These are phyloP conservation scores for Actinia equina DNA, from an alignment of 64 coral and sea anemone genomes.

Conservation along the genomic window DNA sequence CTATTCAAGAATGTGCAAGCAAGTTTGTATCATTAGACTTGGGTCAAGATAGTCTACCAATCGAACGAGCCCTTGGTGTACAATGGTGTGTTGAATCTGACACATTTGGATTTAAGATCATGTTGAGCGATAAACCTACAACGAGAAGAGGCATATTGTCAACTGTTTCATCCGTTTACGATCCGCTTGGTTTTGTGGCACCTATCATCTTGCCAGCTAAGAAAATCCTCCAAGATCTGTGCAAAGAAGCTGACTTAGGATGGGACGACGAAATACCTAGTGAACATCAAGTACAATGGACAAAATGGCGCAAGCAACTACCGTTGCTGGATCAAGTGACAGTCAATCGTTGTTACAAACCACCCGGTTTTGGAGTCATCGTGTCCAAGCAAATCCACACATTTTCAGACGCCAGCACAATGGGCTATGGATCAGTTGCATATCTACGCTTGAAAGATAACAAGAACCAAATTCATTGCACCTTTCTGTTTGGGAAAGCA, in stretches of 20 bases:
- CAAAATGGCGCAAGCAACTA: neutral
- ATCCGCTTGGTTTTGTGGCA: conserved; percentile 20
- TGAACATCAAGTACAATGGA: conserved; percentile 1
- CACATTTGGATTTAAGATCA: neutral
- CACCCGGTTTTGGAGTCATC: neutral
- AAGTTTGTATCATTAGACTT: conserved; percentile 9
- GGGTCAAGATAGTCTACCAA: neutral
- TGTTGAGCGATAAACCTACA: conserved; percentile 11
- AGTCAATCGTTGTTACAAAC: conserved; percentile 6
- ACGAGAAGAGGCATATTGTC: conserved; percentile 20
- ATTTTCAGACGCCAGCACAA: conserved; percentile 3
- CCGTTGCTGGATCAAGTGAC: neutral
- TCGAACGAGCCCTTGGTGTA: conserved; percentile 12
- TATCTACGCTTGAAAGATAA: neutral
- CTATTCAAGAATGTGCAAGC: conserved; percentile 7
- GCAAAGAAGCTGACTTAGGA: neutral
- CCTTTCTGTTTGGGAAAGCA: conserved; percentile 15
- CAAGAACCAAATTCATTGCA: conserved; percentile 2
- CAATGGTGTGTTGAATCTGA: conserved; percentile 32
- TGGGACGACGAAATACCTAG: conserved; percentile 17
- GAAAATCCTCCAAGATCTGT: conserved; percentile 12
- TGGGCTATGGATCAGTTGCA: neutral
- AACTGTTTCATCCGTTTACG: conserved; percentile 10
- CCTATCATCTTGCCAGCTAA: neutral
- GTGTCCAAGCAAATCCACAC: conserved; percentile 13